phyloP scores from a whole-genome alignment of 2,888 invertebrate genomes.

The Perizoma affinitatum region DNA sequence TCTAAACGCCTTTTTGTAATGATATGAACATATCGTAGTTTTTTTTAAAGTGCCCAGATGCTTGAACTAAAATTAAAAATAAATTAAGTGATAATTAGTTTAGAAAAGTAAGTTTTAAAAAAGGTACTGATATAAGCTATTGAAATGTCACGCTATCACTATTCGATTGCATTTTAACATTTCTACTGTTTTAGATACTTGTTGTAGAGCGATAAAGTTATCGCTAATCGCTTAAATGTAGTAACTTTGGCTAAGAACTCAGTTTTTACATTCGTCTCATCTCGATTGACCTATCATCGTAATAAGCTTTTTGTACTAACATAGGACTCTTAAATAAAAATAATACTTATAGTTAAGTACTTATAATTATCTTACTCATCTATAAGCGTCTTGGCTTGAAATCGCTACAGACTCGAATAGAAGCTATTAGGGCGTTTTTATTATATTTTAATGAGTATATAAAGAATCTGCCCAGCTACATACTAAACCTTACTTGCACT shows the following conservation, averaged over 20 bases:
- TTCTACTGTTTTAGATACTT: no score
- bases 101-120: no score
- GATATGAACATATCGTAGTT: no score
- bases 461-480: slow-evolving; percentile 13
- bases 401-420: slow-evolving; percentile 17
- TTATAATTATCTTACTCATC: slow-evolving; percentile 7
- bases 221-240: no score
- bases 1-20: no score
- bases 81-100: no score
- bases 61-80: no score
- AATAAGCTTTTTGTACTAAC: slow-evolving; percentile 3
- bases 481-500: not conserved
- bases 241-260: not conserved
- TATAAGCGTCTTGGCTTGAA: slow-evolving; percentile 21
- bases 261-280: not conserved
- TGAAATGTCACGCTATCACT: no score
- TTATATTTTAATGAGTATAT: slow-evolving; percentile 2
- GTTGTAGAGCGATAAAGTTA: no score
- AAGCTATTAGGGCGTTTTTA: slow-evolving; percentile 4
- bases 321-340: not conserved
- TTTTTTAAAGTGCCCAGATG: no score
- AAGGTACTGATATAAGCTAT: no score
- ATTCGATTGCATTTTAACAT: no score
- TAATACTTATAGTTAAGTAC: not conserved
- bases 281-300: slow-evolving; percentile 9